Conservation (phyloP, 1,140 invertebrate genomes). For the Pachypsylla venusta region DNA sequence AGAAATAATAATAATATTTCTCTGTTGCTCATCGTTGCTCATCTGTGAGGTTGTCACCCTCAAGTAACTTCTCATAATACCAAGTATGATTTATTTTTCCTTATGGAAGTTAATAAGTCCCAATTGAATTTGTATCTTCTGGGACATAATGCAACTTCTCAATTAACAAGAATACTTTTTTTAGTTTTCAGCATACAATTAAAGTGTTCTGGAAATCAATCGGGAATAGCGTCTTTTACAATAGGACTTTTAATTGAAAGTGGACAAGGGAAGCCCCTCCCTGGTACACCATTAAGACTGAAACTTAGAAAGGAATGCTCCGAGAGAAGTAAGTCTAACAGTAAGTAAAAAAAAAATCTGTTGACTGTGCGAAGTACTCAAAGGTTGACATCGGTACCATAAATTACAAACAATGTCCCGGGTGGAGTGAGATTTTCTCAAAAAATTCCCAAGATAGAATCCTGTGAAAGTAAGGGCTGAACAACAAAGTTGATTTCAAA, state of each 20-base stretch:
- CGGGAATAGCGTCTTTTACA: constrained; percentile 73
- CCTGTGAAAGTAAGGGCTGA: too few relatives aligned
- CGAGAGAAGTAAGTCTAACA: constrained; percentile 57
- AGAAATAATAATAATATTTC: not conserved
- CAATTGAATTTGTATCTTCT: not conserved
- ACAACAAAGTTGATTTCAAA: too few relatives aligned
- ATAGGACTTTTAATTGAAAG: constrained; percentile 75
- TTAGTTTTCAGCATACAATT: constrained; percentile 81
- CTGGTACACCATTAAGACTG: constrained; percentile 77
- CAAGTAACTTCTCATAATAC: too few relatives aligned
- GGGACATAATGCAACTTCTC: too few relatives aligned
- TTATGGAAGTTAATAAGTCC: not conserved
- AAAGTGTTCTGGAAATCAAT: constrained; percentile 75
- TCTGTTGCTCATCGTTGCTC: not conserved
- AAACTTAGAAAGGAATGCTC: constrained; percentile 87
- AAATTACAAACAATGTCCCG: too few relatives aligned
- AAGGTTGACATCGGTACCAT: too few relatives aligned
- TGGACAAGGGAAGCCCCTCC: constrained; percentile 54
- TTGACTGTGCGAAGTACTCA: too few relatives aligned
- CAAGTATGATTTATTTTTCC: too few relatives aligned
- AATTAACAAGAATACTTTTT: too few relatives aligned
- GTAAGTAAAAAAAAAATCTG: not conserved
- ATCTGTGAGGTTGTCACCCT: too few relatives aligned
- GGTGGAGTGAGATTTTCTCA: too few relatives aligned
- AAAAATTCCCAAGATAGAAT: too few relatives aligned